Evolutionary conservation across 2,888 invertebrate species (phyloP).

Genomic region (Drosophila borealis): DNA sequence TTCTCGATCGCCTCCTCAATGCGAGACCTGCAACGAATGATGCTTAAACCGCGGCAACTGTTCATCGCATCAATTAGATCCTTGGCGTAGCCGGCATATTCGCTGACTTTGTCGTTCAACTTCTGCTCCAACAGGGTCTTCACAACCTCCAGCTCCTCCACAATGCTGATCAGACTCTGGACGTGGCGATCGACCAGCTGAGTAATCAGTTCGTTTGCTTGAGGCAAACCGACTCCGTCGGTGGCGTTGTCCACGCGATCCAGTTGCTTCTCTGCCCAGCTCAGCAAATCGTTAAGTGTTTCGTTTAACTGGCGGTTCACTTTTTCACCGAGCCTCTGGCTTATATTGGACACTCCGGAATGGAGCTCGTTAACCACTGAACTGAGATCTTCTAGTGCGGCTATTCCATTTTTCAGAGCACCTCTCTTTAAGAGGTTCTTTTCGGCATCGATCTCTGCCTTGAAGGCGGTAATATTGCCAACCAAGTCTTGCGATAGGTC

Average conservation of each 20-base stretch:
- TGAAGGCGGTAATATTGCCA: neutral
- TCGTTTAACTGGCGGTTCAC: constrained; percentile 1
- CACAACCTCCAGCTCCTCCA: constrained; percentile 12
- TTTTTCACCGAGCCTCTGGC: neutral
- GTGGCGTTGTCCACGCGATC: neutral
- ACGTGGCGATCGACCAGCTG: neutral
- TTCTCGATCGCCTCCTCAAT: constrained; percentile 26
- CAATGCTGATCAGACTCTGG: accelerated
- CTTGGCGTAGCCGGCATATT: constrained; percentile 5
- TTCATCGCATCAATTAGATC: constrained; percentile 5
- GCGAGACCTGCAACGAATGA: neutral
- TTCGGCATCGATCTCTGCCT: neutral
- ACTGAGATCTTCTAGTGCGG: constrained; percentile 1
- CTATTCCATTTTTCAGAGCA: neutral
- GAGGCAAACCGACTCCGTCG: neutral
- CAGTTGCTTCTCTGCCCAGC: constrained; percentile 16
- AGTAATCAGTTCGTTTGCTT: neutral
- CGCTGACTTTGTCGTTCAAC: constrained; percentile 26
- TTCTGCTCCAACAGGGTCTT: neutral
- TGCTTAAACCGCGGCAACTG: neutral
- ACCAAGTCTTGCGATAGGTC: neutral
- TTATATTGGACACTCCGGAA: neutral
- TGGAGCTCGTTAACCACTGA: neutral
- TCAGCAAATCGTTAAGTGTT: neutral
- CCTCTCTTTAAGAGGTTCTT: neutral